These are phyloP conservation scores for Raillietiella orientalis DNA, from an alignment of 2,888 invertebrate genomes.

Conservation along the genomic window DNA sequence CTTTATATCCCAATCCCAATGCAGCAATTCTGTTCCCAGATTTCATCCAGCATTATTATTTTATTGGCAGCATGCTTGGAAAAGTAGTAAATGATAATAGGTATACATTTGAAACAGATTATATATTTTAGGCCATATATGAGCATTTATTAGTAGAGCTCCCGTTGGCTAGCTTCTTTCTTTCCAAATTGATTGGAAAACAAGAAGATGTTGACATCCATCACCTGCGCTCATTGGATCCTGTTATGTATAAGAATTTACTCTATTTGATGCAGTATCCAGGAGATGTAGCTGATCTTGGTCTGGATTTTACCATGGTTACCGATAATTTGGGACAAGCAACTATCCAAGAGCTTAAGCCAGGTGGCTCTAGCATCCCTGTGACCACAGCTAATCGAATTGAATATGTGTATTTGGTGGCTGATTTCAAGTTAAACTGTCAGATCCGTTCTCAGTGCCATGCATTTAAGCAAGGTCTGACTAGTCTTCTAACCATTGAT, in stretches of 20 bases:
- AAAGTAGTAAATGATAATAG: slow-evolving; percentile 23
- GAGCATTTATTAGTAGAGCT: slow-evolving; percentile 79
- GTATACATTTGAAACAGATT: slow-evolving; percentile 1
- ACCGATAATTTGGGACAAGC: slow-evolving; percentile 68
- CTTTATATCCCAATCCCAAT: slow-evolving; percentile 83
- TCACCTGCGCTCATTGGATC: slow-evolving; percentile 72
- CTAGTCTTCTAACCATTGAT: slow-evolving; percentile 58
- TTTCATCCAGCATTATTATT: slow-evolving; percentile 64
- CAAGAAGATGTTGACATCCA: slow-evolving; percentile 46
- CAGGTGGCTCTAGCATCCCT: slow-evolving; percentile 55
- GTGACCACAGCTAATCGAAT: slow-evolving; percentile 74
- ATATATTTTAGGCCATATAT: slow-evolving; percentile 36
- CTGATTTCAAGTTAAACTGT: slow-evolving; percentile 72
- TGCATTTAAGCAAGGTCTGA: slow-evolving; percentile 28
- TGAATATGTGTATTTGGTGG: slow-evolving; percentile 84
- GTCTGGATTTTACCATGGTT: slow-evolving; percentile 70
- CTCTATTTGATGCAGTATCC: slow-evolving; percentile 51
- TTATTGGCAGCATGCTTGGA: slow-evolving; percentile 71
- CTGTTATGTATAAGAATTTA: slow-evolving; percentile 61
- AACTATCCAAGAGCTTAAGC: slow-evolving; percentile 58
- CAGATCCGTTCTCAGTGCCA: slow-evolving; percentile 22
- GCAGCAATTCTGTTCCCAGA: slow-evolving; percentile 55
- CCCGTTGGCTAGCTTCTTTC: slow-evolving; percentile 80
- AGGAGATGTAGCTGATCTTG: slow-evolving; percentile 44
- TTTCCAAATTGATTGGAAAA: slow-evolving; percentile 52